Percentiles rank a stretch among this genome's conserved stretches.
phyloP scores from a whole-genome alignment of 2,888 invertebrate species.

The Dimorphilus gyrociliatus region DNA sequence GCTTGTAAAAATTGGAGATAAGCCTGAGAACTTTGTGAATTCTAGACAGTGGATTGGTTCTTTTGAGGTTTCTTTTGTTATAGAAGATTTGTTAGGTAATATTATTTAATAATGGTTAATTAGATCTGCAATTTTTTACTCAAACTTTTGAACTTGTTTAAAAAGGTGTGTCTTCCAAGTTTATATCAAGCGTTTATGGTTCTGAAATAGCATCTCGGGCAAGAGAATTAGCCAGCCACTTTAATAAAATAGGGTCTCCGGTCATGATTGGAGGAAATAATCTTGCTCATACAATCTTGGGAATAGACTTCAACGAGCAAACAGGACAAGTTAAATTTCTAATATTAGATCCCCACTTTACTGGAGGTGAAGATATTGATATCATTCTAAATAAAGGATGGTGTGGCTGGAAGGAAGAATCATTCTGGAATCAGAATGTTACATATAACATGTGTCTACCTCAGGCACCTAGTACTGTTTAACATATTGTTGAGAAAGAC shows the following conservation, averaged over 20 bases:
- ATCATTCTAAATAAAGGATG: slow-evolving; percentile 52
- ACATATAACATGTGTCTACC: slow-evolving; percentile 96
- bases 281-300: slow-evolving; percentile 90
- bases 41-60: slow-evolving; percentile 96
- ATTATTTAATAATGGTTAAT: slow-evolving; percentile 7
- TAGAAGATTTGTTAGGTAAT: slow-evolving; percentile 54
- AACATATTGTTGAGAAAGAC: too few relatives aligned
- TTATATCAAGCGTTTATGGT: slow-evolving; percentile 69
- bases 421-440: slow-evolving; percentile 85
- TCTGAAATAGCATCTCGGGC: slow-evolving; percentile 61
- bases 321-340: slow-evolving; percentile 70
- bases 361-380: slow-evolving; percentile 64
- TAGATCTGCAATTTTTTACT: background rate
- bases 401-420: slow-evolving; percentile 88
- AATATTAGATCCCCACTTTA: slow-evolving; percentile 96
- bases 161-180: slow-evolving; percentile 44
- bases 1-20: slow-evolving; percentile 83
- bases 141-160: background rate
- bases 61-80: slow-evolving; percentile 80
- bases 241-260: slow-evolving; percentile 78
- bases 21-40: slow-evolving; percentile 65
- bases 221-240: slow-evolving; percentile 71
- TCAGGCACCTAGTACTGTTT: slow-evolving; percentile 44
- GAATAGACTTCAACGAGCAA: slow-evolving; percentile 65
- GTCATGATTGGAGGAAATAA: slow-evolving; percentile 99